These are phyloP conservation scores for Ramphastos sulfuratus DNA, from an alignment of 2,113 vertebrate genomes.

Conservation along the genomic window DNA sequence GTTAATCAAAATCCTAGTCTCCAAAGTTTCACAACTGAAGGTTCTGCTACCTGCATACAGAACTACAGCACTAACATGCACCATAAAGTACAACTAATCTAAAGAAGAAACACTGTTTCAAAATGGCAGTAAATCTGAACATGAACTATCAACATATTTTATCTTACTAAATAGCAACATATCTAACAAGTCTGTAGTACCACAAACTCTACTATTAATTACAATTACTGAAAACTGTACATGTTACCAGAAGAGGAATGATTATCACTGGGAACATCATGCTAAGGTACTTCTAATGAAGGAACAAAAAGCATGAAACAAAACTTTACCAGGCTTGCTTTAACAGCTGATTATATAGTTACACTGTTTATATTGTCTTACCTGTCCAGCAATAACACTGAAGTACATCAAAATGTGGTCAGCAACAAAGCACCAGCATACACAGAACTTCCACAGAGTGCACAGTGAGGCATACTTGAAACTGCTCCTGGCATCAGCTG, in stretches of 20 bases:
- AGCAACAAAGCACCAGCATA: conserved; percentile 69
- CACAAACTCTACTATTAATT: background rate
- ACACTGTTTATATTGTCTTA: conserved; percentile 19
- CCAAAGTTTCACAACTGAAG: background rate
- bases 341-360: background rate
- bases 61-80: background rate
- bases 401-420: conserved; percentile 87
- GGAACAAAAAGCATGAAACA: background rate
- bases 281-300: background rate
- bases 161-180: background rate
- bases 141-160: background rate
- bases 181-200: background rate
- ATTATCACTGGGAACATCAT: background rate
- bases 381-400: conserved; percentile 85
- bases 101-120: background rate
- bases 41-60: background rate
- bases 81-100: background rate
- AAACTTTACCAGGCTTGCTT: background rate
- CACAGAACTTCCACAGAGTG: conserved; percentile 56
- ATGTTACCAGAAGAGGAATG: background rate
- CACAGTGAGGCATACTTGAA: conserved; percentile 40
- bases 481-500: conserved; percentile 25
- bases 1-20: background rate
- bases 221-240: background rate
- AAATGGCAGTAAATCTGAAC: background rate